Base-by-base conservation (phyloP, 1,140 invertebrate genomes). In the Papilio polytes region DNA sequence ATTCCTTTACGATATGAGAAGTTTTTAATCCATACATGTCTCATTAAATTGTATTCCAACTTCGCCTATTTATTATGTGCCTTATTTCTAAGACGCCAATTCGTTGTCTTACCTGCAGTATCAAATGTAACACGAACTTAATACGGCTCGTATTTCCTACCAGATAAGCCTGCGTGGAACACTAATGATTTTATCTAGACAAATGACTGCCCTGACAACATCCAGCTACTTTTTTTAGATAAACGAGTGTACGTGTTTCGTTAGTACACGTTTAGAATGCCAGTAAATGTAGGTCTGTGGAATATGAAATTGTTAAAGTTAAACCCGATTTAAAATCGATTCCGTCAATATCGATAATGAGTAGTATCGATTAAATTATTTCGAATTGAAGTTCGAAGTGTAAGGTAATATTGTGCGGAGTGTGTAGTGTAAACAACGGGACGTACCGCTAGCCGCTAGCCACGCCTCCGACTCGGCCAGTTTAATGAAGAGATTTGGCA, bases 401-500 rank as follows among this genome's bases (percentile, higher is more conserved):
- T 81, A 74, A 74, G 80, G 81, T 82, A 86, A 41, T 82, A 73
- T 73, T 73, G 70, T 46, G 70, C 86, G 74, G 83, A 83, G 84
- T 83, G 81, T 56, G 82, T 87, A 90, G 89, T 89, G 87, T 90
- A 92, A 91, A 90, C 89, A 91, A 88, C 85, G 85, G 86, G 85
- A 90, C 86, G 88, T 84, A 89, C 91, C 88, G 89, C 88, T 89
- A 87, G 86, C 83, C 86, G 53, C 53, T 56, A 56, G 53, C 53
- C 82, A 84, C 83, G 86, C 82, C 78, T 80, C 81, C 72, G 53
- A 36, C 80, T 80, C 84, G 85, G 90, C 89, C 87, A 91, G 89
- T 92, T 90, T 93, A 94, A 94, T 93, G 91, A 93, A 94, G 91
- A 92, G 91, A 94, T 94, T 93, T 93, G 91, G 92, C 91, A 94